phyloP scores from a whole-genome alignment of 2,113 vertebrate genomes.

The Apteryx mantelli region DNA sequence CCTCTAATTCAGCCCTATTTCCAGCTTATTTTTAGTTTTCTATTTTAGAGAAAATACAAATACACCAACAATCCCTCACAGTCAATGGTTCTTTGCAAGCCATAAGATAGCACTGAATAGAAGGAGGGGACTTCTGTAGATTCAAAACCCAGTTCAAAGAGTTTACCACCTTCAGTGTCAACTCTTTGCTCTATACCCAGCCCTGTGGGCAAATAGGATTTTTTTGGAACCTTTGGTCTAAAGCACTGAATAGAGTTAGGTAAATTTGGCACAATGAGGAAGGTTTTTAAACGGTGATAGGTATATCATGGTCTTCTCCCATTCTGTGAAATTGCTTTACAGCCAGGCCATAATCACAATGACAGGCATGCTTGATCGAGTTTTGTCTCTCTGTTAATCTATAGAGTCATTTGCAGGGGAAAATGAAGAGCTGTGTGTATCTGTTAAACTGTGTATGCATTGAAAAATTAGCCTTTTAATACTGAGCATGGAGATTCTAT shows the following conservation, averaged over 20 bases:
- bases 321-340: slow-evolving; percentile 59
- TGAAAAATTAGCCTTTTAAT: slow-evolving; percentile 52
- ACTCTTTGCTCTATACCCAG: background rate
- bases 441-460: slow-evolving; percentile 6
- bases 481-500: background rate
- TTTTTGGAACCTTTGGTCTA: background rate
- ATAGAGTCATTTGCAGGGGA: slow-evolving; percentile 45
- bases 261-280: slow-evolving; percentile 19
- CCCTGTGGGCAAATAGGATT: background rate
- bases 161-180: background rate
- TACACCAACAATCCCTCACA: background rate
- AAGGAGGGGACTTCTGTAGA: background rate
- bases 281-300: slow-evolving; percentile 15
- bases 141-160: background rate
- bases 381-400: slow-evolving; percentile 62
- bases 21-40: background rate
- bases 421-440: slow-evolving; percentile 40
- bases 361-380: slow-evolving; percentile 60
- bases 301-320: background rate
- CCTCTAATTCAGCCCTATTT: background rate
- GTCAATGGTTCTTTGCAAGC: background rate
- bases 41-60: background rate
- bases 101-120: background rate
- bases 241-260: slow-evolving; percentile 11
- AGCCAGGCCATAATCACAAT: slow-evolving; percentile 8